phyloP scores from a whole-genome alignment of 1,140 invertebrate genomes.

The Euura saliciscinereae region DNA sequence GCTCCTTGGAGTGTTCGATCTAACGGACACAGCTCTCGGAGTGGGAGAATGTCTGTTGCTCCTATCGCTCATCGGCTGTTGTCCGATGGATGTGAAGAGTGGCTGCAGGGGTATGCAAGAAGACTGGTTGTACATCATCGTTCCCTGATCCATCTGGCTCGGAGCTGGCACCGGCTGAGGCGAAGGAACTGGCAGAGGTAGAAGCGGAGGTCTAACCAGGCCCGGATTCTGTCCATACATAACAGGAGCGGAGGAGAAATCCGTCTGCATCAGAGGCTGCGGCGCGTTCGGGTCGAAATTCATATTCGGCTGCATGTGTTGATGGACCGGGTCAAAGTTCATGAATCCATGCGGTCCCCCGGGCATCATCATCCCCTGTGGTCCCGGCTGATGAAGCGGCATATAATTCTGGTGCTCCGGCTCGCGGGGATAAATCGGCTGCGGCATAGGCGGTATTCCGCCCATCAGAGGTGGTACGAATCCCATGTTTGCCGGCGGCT shows the following conservation, averaged over 20 bases:
- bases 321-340: constrained; percentile 38
- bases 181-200: constrained; percentile 32
- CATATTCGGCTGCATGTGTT: constrained; percentile 26
- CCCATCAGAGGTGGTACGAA: constrained; percentile 9
- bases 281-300: constrained; percentile 39
- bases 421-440: constrained; percentile 13
- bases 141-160: neutral
- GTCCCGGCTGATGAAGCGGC: constrained; percentile 3
- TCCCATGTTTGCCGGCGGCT: neutral
- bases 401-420: constrained; percentile 7
- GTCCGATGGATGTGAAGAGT: neutral
- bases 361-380: constrained; percentile 18
- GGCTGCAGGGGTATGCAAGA: neutral
- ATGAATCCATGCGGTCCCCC: constrained; percentile 34
- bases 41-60: constrained; percentile 4
- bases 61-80: neutral
- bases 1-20: constrained; percentile 4
- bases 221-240: constrained; percentile 43
- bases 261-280: constrained; percentile 29
- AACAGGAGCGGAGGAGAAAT: constrained; percentile 41
- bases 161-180: constrained; percentile 52
- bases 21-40: neutral
- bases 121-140: constrained; percentile 21
- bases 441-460: constrained; percentile 5
- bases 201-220: constrained; percentile 22